These are phyloP conservation scores for Phytoseiulus persimilis DNA, from an alignment of 2,888 invertebrate genomes.

Conservation along the genomic window DNA sequence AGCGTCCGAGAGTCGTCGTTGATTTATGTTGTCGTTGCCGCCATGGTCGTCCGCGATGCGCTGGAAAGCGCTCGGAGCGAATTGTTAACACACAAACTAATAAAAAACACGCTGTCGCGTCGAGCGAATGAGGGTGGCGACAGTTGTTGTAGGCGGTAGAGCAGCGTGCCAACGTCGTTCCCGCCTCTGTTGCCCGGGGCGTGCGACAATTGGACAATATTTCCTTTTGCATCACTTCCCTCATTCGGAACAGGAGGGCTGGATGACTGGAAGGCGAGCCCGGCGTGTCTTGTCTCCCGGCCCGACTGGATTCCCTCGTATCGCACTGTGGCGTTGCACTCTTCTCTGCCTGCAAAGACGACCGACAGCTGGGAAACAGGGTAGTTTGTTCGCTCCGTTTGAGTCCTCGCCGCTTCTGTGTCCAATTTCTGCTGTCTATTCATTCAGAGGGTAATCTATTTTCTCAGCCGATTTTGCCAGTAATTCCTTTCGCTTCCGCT, in stretches of 20 bases:
- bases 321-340: not conserved
- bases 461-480: not conserved
- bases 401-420: not conserved
- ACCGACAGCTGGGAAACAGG: not conserved
- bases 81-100: not conserved
- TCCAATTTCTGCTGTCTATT: not conserved
- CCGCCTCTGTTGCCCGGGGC: slow-evolving; percentile 21
- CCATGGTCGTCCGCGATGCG: not conserved
- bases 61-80: not conserved
- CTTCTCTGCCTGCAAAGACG: not conserved
- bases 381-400: not conserved
- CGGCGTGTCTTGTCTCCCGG: not conserved
- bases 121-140: not conserved
- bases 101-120: not conserved
- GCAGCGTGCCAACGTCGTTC: not conserved
- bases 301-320: not conserved
- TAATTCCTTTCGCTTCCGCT: not conserved
- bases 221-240: slow-evolving; percentile 12
- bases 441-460: not conserved
- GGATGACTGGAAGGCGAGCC: not conserved
- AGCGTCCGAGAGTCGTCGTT: not conserved
- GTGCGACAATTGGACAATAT: slow-evolving; percentile 34
- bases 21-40: not conserved
- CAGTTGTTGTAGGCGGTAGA: not conserved
- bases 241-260: not conserved